Evolutionary conservation across 2,113 vertebrate species (phyloP), one percentile per base, ranked within the genome.

Genomic region (Pseudois nayaur): DNA sequence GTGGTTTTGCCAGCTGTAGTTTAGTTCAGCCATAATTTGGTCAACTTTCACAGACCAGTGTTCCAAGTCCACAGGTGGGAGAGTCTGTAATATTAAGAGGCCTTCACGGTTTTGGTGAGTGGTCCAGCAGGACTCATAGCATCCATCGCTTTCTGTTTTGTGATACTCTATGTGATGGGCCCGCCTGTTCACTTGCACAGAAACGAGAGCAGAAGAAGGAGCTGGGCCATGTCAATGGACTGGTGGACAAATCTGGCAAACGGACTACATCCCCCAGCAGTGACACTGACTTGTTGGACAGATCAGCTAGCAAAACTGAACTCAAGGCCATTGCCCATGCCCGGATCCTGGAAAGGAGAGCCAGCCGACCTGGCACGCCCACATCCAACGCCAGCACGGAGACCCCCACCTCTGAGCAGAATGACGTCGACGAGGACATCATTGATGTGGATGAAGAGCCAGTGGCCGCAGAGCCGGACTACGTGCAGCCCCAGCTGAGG

Each of bases 131-230:
- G 52, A 96, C 43, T 82, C 81, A 40, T 93, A 85, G 48, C 54
- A 87, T 29, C 55, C 50, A 59, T 89, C 43, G 74, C 78, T 96
- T 93, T 94, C 88, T 98, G 2, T 96, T 95, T 90, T 91, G 83
- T 94, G 93, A 33, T 95, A 84, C 62, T 97, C 97, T 95, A 76
- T 90, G 52, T 97, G 95, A 98, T 92, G 97, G 86, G 48, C 84
- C 87, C 81, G 89, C 94, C 95, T 97, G 17, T 98, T 98, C 89
- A 93, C 97, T 98, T 97, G 91, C 74, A 92, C 97, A 98, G 98
- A 99, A 99, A 98, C 99, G 99, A 97, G 99, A 99, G 91, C 99
- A 99, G 98, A 99, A 99, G 98, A 99, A 99, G 87, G 99, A 99
- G 96, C 98, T 99, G 97, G 98, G 99, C 76, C 99, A 99, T 98